These are phyloP conservation scores for Fratercula arctica DNA, from an alignment of 2,797 vertebrate genomes.

Conservation along the genomic window DNA sequence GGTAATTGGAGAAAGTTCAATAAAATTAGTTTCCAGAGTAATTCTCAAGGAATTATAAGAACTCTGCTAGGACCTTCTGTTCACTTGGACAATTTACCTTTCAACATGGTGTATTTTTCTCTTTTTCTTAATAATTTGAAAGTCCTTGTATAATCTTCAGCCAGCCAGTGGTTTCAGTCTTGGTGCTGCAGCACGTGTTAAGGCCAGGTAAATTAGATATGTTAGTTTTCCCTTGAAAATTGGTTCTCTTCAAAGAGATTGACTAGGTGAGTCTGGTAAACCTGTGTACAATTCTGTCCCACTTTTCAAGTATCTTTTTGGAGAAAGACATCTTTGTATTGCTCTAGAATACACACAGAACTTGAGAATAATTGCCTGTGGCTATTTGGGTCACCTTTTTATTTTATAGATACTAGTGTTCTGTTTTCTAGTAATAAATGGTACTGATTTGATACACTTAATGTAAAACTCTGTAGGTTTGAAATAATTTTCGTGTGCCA, in stretches of 20 bases:
- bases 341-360: background rate
- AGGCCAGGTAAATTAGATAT: background rate
- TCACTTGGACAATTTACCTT: conserved; percentile 1
- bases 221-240: background rate
- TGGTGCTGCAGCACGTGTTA: background rate
- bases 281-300: background rate
- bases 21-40: background rate
- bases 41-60: background rate
- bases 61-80: background rate
- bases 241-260: background rate
- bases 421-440: background rate
- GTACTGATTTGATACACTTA: background rate
- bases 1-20: background rate
- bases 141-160: background rate
- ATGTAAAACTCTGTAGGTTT: background rate
- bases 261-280: background rate
- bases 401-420: background rate
- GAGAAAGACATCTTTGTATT: background rate
- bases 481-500: background rate
- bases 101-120: background rate
- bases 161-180: background rate
- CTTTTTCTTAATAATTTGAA: background rate
- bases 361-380: background rate
- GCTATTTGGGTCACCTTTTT: background rate
- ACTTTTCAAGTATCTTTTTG: background rate